phyloP scores from a whole-genome alignment of 2,888 invertebrate genomes.

The Laspeyria flexula region DNA sequence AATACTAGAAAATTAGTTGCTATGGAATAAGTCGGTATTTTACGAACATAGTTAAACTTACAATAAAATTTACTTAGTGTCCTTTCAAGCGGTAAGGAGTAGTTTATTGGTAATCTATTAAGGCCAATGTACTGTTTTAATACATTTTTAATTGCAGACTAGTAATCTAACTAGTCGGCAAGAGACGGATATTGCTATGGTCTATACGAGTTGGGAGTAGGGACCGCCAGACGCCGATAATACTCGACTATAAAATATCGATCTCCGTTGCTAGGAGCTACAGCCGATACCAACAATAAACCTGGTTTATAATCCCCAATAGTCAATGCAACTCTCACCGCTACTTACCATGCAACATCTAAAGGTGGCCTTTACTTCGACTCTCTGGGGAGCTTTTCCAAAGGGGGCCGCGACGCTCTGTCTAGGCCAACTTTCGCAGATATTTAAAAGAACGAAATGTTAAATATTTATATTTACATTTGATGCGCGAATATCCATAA shows the following conservation, averaged over 20 bases:
- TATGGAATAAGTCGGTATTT: too few relatives aligned
- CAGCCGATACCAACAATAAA: constrained; percentile 57
- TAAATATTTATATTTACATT: constrained; percentile 18
- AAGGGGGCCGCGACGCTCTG: constrained; percentile 20
- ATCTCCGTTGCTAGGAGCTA: constrained; percentile 67
- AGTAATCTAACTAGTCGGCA: constrained; percentile 6
- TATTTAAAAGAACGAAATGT: constrained; percentile 21
- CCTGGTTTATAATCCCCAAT: constrained; percentile 73
- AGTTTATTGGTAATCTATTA: not conserved
- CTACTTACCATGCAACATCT: constrained; percentile 39
- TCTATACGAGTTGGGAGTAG: constrained; percentile 7
- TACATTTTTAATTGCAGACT: not conserved
- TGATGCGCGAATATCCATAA: constrained; percentile 20
- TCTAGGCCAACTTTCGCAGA: constrained; percentile 37
- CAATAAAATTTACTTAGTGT: too few relatives aligned
- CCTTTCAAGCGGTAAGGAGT: too few relatives aligned
- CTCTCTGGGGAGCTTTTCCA: constrained; percentile 40
- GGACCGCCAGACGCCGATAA: constrained; percentile 41
- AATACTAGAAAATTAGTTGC: too few relatives aligned
- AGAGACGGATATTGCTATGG: constrained; percentile 15
- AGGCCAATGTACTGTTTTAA: not conserved
- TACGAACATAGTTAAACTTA: too few relatives aligned
- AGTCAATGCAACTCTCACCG: constrained; percentile 52
- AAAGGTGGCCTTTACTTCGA: constrained; percentile 30
- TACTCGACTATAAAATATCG: constrained; percentile 54